A percentile compares a stretch with the other conserved stretches of the same genome.
These are phyloP conservation scores for Prionailurus bengalensis DNA, from an alignment of 2,113 vertebrate species.

Conservation along the genomic window DNA sequence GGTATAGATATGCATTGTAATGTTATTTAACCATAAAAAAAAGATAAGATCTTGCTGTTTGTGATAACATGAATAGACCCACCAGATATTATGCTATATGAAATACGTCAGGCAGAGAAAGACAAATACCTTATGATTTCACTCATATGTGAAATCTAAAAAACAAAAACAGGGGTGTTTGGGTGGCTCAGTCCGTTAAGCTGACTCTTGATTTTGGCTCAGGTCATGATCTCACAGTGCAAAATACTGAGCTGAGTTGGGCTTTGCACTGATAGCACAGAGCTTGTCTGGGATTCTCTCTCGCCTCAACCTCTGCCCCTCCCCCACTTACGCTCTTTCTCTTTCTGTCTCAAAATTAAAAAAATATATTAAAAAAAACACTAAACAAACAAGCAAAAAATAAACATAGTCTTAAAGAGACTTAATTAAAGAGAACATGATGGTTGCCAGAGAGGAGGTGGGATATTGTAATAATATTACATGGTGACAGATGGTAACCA, in stretches of 20 bases:
- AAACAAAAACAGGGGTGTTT: no score
- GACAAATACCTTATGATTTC: not conserved
- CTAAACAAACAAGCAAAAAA: not conserved
- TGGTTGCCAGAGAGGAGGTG: not conserved
- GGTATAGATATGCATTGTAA: not conserved
- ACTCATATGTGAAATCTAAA: not conserved
- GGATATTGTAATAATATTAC: not conserved
- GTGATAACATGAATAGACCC: not conserved
- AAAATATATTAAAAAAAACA: not conserved
- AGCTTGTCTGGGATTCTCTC: no score
- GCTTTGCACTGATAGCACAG: no score
- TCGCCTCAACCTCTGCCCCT: no score
- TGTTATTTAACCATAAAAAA: not conserved
- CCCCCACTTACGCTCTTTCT: no score
- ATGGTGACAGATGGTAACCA: not conserved
- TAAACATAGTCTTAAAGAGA: not conserved
- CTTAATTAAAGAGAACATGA: not conserved
- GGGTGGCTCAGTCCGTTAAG: no score
- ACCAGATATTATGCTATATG: not conserved
- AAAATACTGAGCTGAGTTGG: no score
- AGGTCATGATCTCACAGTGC: no score
- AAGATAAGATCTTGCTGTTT: not conserved
- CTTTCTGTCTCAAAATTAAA: no score
- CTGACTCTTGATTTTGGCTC: no score
- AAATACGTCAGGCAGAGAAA: not conserved